phyloP scores from a whole-genome alignment of 2,888 invertebrate genomes.

The Noctua janthina region DNA sequence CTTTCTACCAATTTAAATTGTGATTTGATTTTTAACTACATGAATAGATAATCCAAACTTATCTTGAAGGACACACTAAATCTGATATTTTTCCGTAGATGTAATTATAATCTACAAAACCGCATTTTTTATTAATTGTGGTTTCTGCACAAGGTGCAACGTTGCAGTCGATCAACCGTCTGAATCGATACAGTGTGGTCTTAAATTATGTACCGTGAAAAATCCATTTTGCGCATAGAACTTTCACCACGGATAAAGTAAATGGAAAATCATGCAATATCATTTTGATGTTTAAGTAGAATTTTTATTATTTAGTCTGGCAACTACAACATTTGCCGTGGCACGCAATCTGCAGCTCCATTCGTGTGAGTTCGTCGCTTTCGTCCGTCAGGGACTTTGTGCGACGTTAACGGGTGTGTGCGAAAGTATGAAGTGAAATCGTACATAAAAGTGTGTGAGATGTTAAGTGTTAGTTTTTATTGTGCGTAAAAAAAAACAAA shows the following conservation, averaged over 20 bases:
- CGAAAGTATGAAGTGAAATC: conserved; percentile 90
- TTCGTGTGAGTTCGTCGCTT: conserved; percentile 82
- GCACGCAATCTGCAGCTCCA: conserved; percentile 74
- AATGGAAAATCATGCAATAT: conserved; percentile 1
- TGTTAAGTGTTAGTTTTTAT: conserved; percentile 89
- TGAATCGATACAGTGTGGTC: background rate
- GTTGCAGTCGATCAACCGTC: background rate
- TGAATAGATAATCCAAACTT: background rate
- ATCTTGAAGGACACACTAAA: background rate
- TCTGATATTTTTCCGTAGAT: background rate
- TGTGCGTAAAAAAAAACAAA: conserved; percentile 84
- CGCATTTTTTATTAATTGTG: background rate
- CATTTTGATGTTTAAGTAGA: conserved; percentile 25
- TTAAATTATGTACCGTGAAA: background rate
- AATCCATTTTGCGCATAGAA: background rate
- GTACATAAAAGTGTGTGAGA: conserved; percentile 89
- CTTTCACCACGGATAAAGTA: background rate
- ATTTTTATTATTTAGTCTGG: conserved; percentile 63
- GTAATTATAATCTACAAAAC: background rate
- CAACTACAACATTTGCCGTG: conserved; percentile 70
- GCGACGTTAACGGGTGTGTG: conserved; percentile 89
- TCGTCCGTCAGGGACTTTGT: conserved; percentile 84
- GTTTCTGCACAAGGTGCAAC: background rate
- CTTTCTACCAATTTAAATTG: conserved; percentile 4
- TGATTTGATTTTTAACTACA: background rate